Conservation (phyloP, 2,113 vertebrate species). For the Ctenomys sociabilis region DNA sequence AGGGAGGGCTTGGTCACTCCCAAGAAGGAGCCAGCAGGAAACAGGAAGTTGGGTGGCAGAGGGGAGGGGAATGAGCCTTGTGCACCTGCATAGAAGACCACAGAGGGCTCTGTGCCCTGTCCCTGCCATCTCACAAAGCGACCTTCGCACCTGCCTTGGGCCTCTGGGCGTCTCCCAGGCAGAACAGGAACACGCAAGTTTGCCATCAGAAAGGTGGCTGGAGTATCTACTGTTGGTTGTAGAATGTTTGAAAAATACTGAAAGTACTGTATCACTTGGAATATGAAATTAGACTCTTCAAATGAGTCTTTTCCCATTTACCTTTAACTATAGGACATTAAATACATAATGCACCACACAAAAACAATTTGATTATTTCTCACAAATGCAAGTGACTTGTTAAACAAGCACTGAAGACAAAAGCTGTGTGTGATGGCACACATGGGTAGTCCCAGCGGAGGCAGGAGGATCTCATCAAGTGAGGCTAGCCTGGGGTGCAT, state of each 20-base stretch:
- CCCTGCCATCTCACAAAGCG: background rate
- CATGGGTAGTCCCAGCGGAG: background rate
- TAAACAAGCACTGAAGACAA: background rate
- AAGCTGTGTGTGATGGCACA: background rate
- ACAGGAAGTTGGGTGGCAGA: background rate
- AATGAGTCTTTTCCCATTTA: background rate
- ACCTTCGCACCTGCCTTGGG: background rate
- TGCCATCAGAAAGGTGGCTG: background rate
- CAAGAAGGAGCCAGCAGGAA: background rate
- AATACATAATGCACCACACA: background rate
- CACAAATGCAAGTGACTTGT: background rate
- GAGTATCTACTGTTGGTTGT: background rate
- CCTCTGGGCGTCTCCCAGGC: background rate
- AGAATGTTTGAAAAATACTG: background rate
- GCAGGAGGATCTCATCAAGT: background rate
- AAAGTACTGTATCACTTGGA: background rate
- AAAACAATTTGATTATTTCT: background rate
- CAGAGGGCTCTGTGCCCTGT: background rate
- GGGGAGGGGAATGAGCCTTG: background rate
- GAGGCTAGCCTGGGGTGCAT: background rate
- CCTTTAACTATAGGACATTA: background rate
- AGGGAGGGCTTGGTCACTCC: background rate
- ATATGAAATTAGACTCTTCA: background rate
- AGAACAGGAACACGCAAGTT: too few species aligned
- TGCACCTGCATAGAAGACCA: background rate